Base-by-base conservation (phyloP, 2,797 vertebrate genomes). In the Harpagifer antarcticus region DNA sequence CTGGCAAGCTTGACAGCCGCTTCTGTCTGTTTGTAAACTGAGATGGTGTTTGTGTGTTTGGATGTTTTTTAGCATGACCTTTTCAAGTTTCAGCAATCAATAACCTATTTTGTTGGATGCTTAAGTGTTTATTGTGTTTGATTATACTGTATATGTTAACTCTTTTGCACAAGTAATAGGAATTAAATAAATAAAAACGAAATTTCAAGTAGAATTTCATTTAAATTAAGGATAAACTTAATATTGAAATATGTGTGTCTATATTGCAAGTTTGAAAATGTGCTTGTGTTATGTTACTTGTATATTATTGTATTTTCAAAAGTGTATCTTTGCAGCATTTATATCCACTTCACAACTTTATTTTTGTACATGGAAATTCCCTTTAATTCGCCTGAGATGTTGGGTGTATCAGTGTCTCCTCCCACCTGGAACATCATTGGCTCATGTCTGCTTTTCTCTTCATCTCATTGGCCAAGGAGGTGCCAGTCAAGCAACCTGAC, bases 381-480 rank as follows among this genome's bases (percentile, higher is more conserved):
- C 53, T 43, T 9, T 43, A 4, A 53, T 61, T 61, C 55, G 10
- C 12, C 61, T 8, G 6, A n/a, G 8, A 23, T 11, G 54, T 10
- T 13, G 5, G 2, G 17, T 13, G 23, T 17, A 2, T 8, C 45
- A 13, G 6, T 17, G 31, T 56, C 13, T 50, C 86, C 82, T 58
- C 92, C 92, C 68, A 79, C 66, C 74, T 79, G 43, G 8, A 16
- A 55, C 33, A 1, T 74, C 16, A 95, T 94, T 95, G 94, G 94
- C 62, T 86, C n/a, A 20, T 2, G n/a, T 47, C 19, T 48, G 33
- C 64, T 2, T 15, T 56, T 42, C 19, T 68, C 55, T n/a, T 10
- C 56, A 20, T 66, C 60, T 78, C 66, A 94, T 94, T 94, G 93
- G 94, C n/a, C 72, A 2, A 1, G 2, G 9, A n/a, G 9, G 2